Evolutionary conservation across 2,113 vertebrate species (phyloP).

Genomic region (Syngnathus scovelli): DNA sequence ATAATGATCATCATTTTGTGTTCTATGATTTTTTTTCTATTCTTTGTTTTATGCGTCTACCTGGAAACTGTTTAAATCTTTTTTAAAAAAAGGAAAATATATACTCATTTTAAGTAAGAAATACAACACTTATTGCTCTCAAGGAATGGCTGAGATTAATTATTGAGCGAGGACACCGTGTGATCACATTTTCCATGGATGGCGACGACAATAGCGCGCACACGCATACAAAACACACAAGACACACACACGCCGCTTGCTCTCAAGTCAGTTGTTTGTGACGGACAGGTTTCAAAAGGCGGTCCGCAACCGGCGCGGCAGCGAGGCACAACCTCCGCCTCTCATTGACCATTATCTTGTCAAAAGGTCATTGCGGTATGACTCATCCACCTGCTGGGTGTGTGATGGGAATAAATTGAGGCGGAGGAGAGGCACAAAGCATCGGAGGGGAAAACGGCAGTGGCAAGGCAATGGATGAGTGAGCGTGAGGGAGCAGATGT

Average conservation of each 20-base stretch:
- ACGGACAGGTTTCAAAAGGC: conserved; percentile 13
- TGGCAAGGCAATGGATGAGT: not conserved
- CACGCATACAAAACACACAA: conserved; percentile 9
- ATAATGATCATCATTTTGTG: too few relatives aligned
- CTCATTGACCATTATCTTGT: conserved; percentile 29
- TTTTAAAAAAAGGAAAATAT: not conserved
- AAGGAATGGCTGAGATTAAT: conserved; percentile 5
- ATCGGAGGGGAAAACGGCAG: not conserved
- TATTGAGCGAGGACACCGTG: conserved; percentile 12
- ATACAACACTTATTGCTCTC: not conserved
- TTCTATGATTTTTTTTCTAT: too few relatives aligned
- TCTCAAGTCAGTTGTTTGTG: conserved; percentile 15
- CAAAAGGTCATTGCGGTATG: conserved; percentile 38
- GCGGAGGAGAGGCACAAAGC: conserved; percentile 9
- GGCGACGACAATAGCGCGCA: conserved; percentile 26
- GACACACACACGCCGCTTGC: conserved; percentile 12
- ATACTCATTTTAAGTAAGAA: not conserved
- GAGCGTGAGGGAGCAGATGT: not conserved
- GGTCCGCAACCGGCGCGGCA: not conserved
- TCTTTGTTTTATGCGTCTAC: too few relatives aligned
- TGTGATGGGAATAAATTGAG: conserved; percentile 31
- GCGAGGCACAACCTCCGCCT: conserved; percentile 14
- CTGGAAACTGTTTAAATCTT: not conserved
- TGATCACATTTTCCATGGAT: conserved; percentile 11
- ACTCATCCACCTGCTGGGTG: conserved; percentile 31